Evolutionary conservation across 1,140 invertebrate species (phyloP), one percentile per base, ranked within the genome.

Genomic region (Rhagoletis pomonella): DNA sequence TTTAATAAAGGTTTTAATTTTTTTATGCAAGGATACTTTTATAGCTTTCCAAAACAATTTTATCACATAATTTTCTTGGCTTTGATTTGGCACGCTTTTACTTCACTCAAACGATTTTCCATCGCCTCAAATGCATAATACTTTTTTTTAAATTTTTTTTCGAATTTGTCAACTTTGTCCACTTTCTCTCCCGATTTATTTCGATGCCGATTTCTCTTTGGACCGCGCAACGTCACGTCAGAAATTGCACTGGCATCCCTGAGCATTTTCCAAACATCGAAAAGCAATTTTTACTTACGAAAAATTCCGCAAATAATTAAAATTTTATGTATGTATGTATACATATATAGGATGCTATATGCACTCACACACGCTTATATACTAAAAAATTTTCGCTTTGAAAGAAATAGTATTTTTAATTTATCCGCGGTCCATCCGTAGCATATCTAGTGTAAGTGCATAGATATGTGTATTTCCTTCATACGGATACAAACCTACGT

Each of bases 241-340:
- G 73, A 81, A 58, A 55, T 55, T 81, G 47, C 17, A 81, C 73
- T 81, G 73, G 6, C 47, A 50, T 14, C n/a, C 55, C 47, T 50
- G 73, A 55, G 47, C 9, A 55, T 55, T 81, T 81, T 81, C 73
- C 73, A 81, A 55, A 55, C n/a, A 50, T 47, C 47, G 5, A 55
- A 58, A 55, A n/a, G 55, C 5, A 55, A 50, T 19, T 81, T 81
- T 81, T 55, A 81, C 39, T 17, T 9, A 6, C 47, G 10, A 29
- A n/a, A 55, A 55, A 81, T 81, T 6, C 47, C 47, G 73, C 44
- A 81, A 81, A 81, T 73, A 73, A 73, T 81, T 81, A 55, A 55
- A 55, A 81, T 9, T 55, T 47, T 14, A 44, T 10, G 9, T 47
- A 73, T 47, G 4, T 47, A n/a, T 29, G 7, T 6, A 73, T 39